phyloP scores from a whole-genome alignment of 2,888 invertebrate species.

The Bursaphelenchus okinawaensis region DNA sequence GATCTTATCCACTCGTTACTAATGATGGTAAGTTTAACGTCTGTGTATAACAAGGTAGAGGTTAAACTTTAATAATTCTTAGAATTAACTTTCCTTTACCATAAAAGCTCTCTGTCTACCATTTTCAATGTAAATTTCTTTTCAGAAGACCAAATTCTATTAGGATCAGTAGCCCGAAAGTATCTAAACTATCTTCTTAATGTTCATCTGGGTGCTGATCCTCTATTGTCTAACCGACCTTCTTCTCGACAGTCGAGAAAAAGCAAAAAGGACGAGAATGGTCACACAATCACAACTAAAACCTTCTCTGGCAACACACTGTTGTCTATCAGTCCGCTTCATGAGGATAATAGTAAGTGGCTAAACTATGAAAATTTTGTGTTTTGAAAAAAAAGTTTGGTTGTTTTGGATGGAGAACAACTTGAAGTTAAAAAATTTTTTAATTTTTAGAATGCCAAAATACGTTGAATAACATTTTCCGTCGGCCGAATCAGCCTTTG shows the following conservation, averaged over 20 bases:
- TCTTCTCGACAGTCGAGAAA: background rate
- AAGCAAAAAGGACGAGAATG: background rate
- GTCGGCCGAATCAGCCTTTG: background rate
- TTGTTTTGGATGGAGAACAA: no score
- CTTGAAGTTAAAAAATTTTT: no score
- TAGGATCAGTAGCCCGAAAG: conserved; percentile 70
- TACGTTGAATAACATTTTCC: background rate
- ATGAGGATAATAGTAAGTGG: conserved; percentile 28
- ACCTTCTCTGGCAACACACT: conserved; percentile 51
- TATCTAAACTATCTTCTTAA: conserved; percentile 56
- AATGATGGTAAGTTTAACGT: conserved; percentile 61
- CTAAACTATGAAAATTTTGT: background rate
- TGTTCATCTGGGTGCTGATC: conserved; percentile 43
- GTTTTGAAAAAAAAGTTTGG: no score
- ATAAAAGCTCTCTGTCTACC: no score
- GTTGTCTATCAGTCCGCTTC: conserved; percentile 47
- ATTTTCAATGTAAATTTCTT: no score
- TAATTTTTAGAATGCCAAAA: background rate
- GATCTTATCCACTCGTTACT: conserved; percentile 87
- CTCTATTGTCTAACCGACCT: background rate
- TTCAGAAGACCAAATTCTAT: conserved; percentile 73
- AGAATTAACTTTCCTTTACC: no score
- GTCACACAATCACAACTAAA: conserved; percentile 10
- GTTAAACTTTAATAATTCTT: no score
- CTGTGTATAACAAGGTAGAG: no score